phyloP scores from a whole-genome alignment of 2,797 vertebrate species.

The Orientallactaga sibirica region DNA sequence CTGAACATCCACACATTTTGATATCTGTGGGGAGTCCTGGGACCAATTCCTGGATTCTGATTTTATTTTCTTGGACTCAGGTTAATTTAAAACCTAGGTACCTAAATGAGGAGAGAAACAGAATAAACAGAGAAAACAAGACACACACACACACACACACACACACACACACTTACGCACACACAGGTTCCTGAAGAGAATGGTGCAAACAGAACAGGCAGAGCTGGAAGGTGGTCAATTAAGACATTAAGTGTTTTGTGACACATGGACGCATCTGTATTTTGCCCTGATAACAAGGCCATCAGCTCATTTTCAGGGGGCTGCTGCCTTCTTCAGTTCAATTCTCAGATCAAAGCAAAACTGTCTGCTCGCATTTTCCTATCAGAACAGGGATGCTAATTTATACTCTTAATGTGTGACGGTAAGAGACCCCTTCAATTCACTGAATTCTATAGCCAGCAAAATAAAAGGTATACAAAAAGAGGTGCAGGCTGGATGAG shows the following conservation, averaged over 20 bases:
- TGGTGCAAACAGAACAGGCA: constrained; percentile 79
- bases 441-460: constrained; percentile 97
- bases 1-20: neutral
- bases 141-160: neutral
- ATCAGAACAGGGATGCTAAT: constrained; percentile 98
- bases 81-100: constrained; percentile 86
- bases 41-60: neutral
- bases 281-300: constrained; percentile 94
- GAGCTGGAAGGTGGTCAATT: constrained; percentile 97
- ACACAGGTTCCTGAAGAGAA: neutral
- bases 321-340: constrained; percentile 92
- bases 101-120: constrained; percentile 81
- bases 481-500: constrained; percentile 93
- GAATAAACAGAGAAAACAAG: constrained; percentile 29
- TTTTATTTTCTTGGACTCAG: neutral
- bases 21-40: neutral
- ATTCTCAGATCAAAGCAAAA: constrained; percentile 96
- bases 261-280: constrained; percentile 95
- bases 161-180: no score
- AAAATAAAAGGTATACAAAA: constrained; percentile 93
- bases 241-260: constrained; percentile 99
- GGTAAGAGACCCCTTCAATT: constrained; percentile 99
- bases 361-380: constrained; percentile 91
- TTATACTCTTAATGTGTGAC: constrained; percentile 96
- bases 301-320: constrained; percentile 99